A percentile compares a stretch with the other conserved stretches of the same genome.
Conservation (phyloP, 2,888 invertebrate genomes). For the Omphaloscelis lunosa region DNA sequence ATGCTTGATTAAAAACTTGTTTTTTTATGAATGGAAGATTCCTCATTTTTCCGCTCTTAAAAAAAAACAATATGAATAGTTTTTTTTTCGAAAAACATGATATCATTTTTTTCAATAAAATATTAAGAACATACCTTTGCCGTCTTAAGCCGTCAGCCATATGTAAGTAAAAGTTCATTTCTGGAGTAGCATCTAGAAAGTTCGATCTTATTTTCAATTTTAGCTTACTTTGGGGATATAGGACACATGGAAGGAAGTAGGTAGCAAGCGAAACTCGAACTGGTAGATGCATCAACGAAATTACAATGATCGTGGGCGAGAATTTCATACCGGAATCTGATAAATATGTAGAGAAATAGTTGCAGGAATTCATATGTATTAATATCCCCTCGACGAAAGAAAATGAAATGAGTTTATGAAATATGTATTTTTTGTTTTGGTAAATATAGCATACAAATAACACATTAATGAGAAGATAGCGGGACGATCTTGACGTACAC, state of each 20-base stretch:
- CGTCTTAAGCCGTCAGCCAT: neutral
- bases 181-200: slow-evolving; percentile 42
- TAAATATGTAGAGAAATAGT: slow-evolving; percentile 31
- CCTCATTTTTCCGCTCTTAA: neutral
- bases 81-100: neutral
- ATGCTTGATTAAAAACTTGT: neutral
- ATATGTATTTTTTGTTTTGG: slow-evolving; percentile 29
- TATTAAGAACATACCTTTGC: neutral
- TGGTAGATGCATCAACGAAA: slow-evolving; percentile 66
- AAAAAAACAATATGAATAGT: neutral
- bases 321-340: slow-evolving; percentile 44
- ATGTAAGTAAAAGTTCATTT: slow-evolving; percentile 43
- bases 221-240: slow-evolving; percentile 59
- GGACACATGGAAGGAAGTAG: slow-evolving; percentile 46
- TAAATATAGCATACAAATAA: neutral
- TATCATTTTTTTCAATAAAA: neutral
- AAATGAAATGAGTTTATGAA: slow-evolving; percentile 40
- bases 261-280: slow-evolving; percentile 33
- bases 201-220: slow-evolving; percentile 60
- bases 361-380: slow-evolving; percentile 25
- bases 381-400: slow-evolving; percentile 20
- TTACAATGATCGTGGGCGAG: slow-evolving; percentile 62
- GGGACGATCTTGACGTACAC: too few relatives aligned
- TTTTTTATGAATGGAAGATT: neutral
- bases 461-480: too few relatives aligned